phyloP scores from a whole-genome alignment of 2,113 vertebrate species.

The Lagopus leucura region DNA sequence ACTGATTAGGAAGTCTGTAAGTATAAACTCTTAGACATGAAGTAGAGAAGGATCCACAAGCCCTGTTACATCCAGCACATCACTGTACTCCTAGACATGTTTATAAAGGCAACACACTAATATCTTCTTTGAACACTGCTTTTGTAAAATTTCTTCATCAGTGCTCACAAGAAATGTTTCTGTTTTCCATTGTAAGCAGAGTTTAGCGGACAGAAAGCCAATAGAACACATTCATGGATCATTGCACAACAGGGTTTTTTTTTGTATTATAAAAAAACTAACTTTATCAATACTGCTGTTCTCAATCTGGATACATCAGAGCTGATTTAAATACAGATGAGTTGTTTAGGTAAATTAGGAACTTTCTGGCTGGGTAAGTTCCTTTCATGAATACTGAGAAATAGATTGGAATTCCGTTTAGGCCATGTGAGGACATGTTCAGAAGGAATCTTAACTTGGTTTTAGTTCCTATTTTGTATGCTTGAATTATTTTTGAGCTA shows the following conservation, averaged over 20 bases:
- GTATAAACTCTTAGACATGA: background rate
- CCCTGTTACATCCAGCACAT: background rate
- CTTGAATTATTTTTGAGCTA: background rate
- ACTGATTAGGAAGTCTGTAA: background rate
- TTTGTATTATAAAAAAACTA: background rate
- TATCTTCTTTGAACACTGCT: background rate
- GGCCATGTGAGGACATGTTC: background rate
- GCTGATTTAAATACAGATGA: background rate
- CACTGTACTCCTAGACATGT: background rate
- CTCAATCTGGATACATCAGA: background rate
- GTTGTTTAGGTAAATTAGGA: background rate
- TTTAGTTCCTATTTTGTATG: background rate
- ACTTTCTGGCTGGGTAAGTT: background rate
- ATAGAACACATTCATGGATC: background rate
- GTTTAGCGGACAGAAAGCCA: background rate
- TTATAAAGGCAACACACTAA: background rate
- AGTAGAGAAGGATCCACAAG: background rate
- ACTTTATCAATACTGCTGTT: background rate
- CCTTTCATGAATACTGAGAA: background rate
- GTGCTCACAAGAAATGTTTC: background rate
- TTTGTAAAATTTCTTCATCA: background rate
- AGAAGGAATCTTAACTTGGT: background rate
- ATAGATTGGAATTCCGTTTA: background rate
- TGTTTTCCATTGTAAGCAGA: background rate
- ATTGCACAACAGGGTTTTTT: background rate